Evolutionary conservation across 2,888 invertebrate species (phyloP).

Genomic region (Drosophila fungiperda): DNA sequence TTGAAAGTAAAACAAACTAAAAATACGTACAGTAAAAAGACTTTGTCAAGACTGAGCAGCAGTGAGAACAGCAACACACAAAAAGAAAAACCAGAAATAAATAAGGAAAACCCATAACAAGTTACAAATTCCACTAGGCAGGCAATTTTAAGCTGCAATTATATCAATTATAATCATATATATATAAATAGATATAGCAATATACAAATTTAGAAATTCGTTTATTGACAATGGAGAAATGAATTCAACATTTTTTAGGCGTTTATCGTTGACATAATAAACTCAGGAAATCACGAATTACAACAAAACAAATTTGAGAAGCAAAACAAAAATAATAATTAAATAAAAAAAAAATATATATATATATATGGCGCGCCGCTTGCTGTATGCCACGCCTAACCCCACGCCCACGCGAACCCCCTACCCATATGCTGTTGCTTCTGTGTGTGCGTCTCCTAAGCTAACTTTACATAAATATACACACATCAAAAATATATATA

Average conservation of each 20-base stretch:
- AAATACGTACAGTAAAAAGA: constrained; percentile 64
- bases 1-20: constrained; percentile 24
- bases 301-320: constrained; percentile 35
- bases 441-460: constrained; percentile 39
- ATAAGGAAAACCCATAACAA: constrained; percentile 10
- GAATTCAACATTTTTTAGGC: constrained; percentile 45
- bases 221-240: constrained; percentile 26
- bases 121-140: constrained; percentile 37
- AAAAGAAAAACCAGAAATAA: constrained; percentile 9
- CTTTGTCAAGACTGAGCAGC: constrained; percentile 77
- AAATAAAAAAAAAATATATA: constrained; percentile 12
- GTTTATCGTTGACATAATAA: constrained; percentile 55
- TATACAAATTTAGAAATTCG: constrained; percentile 42
- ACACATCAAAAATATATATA: constrained; percentile 9
- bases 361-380: constrained; percentile 57
- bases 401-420: constrained; percentile 10
- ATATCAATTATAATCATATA: constrained; percentile 41
- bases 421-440: constrained; percentile 21
- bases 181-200: constrained; percentile 12
- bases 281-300: constrained; percentile 71
- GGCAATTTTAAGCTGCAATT: constrained; percentile 43
- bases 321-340: constrained; percentile 10
- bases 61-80: constrained; percentile 53
- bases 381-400: constrained; percentile 48
- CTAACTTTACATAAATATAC: constrained; percentile 25